phyloP scores from a whole-genome alignment of 1,140 invertebrate genomes.

The Nebria ingens region DNA sequence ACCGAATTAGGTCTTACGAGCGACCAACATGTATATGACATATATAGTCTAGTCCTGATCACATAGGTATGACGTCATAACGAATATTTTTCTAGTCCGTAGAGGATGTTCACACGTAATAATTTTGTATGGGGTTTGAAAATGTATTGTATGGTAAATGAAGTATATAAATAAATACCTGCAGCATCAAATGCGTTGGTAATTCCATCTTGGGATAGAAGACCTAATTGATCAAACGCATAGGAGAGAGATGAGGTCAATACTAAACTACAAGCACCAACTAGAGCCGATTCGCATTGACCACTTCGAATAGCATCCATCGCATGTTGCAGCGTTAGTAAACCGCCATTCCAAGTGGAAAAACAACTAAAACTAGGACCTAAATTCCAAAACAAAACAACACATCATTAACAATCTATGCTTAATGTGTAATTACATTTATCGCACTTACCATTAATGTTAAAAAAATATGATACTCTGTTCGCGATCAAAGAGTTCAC shows the following conservation, averaged over 20 bases:
- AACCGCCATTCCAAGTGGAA: slow-evolving; percentile 58
- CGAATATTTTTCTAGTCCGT: no score
- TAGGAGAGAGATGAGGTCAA: slow-evolving; percentile 53
- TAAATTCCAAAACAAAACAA: slow-evolving; percentile 18
- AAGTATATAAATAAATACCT: no score
- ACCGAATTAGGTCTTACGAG: no score
- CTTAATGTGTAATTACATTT: background rate
- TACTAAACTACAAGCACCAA: slow-evolving; percentile 51
- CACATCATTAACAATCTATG: background rate
- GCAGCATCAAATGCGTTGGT: slow-evolving; percentile 59
- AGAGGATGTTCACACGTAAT: no score
- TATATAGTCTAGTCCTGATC: no score
- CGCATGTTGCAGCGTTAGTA: slow-evolving; percentile 55
- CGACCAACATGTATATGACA: no score
- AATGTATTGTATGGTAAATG: no score
- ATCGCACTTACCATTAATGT: slow-evolving; percentile 42
- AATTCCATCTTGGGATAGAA: slow-evolving; percentile 52
- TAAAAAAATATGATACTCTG: slow-evolving; percentile 52
- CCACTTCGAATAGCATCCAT: slow-evolving; percentile 48
- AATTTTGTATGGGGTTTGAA: no score
- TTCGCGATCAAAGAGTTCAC: slow-evolving; percentile 57
- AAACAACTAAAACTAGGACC: slow-evolving; percentile 62
- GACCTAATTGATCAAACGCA: slow-evolving; percentile 46
- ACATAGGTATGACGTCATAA: no score
- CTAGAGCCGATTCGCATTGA: slow-evolving; percentile 55